Evolutionary conservation across 2,888 invertebrate species (phyloP), one percentile per base, ranked within the genome.

Genomic region (Muscina levida): DNA sequence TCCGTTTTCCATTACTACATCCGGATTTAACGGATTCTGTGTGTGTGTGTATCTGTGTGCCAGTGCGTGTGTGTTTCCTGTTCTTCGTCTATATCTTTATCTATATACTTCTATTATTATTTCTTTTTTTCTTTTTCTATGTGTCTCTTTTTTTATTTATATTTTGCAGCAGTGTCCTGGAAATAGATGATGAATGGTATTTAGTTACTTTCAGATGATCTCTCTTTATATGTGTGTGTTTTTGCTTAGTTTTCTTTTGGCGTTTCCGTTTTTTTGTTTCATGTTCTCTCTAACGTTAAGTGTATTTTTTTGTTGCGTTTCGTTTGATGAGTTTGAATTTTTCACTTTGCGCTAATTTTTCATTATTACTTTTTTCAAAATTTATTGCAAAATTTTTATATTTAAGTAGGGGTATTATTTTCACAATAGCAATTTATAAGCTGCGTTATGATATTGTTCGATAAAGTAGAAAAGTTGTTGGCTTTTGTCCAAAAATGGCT

Each of bases 161-260:
- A 87, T 79, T 31, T 31, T 31, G 31, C 88, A 88, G 88, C 86
- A 84, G 86, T 72, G 87, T 83, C 84, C 31, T 31, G 4, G 31
- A 31, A 31, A n/a, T n/a, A n/a, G 87, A 87, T 82, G 84, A 85
- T 82, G 87, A 84, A 75, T 85, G 87, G 88, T 88, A 88, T 84
- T 85, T 83, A 83, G 72, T 74, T 82, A 53, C 71, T 48, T 46
- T 24, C 48, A 65, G 66, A 65, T 51, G n/a, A 72, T 48, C 19
- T 37, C 39, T 26, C 5, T 53, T 44, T 73, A 31, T 31, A 31
- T 8, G 8, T 31, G 8, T 31, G 31, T 31, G 31, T 8, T 31
- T 31, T 31, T 31, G 4, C 31, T 8, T 31, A 31, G n/a, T n/a
- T 31, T 31, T 31, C 31, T n/a, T n/a, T n/a, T n/a, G n/a, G n/a